A percentile compares a stretch with the other conserved stretches of the same genome.
Conservation (phyloP, 2,888 invertebrate genomes). For the Mycalesis mineus region DNA sequence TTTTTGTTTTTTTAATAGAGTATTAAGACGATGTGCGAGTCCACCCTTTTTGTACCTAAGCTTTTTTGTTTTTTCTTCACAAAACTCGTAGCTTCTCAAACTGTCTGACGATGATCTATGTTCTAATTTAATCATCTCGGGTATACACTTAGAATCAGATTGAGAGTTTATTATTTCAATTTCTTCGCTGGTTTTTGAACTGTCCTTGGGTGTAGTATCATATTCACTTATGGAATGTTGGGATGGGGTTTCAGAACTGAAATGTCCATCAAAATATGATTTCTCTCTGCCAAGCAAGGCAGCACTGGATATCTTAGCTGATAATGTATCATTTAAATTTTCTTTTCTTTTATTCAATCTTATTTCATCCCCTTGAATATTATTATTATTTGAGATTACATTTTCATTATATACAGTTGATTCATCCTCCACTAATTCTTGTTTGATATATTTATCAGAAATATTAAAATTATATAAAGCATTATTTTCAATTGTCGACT, state of each 20-base stretch:
- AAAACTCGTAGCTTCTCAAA: slow-evolving; percentile 2
- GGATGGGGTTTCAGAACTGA: slow-evolving; percentile 51
- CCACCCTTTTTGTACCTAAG: slow-evolving; percentile 68
- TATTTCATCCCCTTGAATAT: neutral
- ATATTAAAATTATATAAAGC: neutral
- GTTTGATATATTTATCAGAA: neutral
- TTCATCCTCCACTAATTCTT: no score
- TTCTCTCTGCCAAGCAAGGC: slow-evolving; percentile 49
- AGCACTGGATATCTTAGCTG: slow-evolving; percentile 4
- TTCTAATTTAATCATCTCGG: slow-evolving; percentile 26
- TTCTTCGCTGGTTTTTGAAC: slow-evolving; percentile 47
- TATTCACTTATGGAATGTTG: slow-evolving; percentile 58
- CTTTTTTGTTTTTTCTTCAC: slow-evolving; percentile 41
- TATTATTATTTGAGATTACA: neutral
- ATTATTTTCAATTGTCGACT: neutral
- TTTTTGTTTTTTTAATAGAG: slow-evolving; percentile 64
- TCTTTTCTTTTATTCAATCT: neutral
- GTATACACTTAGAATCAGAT: slow-evolving; percentile 33
- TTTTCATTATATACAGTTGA: neutral
- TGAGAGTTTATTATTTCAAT: slow-evolving; percentile 47
- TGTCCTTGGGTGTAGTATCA: slow-evolving; percentile 49
- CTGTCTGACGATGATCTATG: slow-evolving; percentile 9
- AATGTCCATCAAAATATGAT: slow-evolving; percentile 56
- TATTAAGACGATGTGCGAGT: slow-evolving; percentile 59
- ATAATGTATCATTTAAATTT: slow-evolving; percentile 4